Conservation (phyloP, 2,797 vertebrate genomes). For the Ctenochaetus hawaiiensis region DNA sequence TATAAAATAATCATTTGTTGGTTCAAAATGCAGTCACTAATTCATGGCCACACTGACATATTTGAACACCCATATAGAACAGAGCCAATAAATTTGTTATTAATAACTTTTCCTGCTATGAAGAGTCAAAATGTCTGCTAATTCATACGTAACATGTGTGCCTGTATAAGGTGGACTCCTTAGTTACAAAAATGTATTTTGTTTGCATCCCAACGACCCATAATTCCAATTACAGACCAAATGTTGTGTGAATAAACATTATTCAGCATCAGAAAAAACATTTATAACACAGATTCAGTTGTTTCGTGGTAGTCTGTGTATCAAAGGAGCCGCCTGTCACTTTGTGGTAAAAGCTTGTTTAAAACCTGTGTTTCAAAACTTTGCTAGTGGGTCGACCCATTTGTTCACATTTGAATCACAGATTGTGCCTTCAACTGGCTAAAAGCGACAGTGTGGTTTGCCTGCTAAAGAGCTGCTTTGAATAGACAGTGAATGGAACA, state of each 20-base stretch:
- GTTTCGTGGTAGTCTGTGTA: neutral
- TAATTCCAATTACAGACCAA: neutral
- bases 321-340: neutral
- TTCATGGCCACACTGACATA: no score
- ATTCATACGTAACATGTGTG: neutral
- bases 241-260: neutral
- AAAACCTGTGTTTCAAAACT: neutral
- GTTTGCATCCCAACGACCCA: neutral
- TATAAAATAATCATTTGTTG: no score
- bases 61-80: no score
- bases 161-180: neutral
- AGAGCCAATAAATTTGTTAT: no score
- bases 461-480: constrained; percentile 1
- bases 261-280: neutral
- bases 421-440: constrained; percentile 15
- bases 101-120: neutral
- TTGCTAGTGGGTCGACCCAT: constrained; percentile 1
- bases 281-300: neutral
- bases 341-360: neutral
- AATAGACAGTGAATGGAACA: constrained; percentile 36
- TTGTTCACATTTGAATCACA: constrained; percentile 21
- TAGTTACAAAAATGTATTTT: neutral
- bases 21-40: no score
- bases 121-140: neutral
- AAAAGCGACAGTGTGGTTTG: constrained; percentile 7